Evolutionary conservation across 2,113 vertebrate genomes (phyloP).

Genomic region (Crotalus tigris): DNA sequence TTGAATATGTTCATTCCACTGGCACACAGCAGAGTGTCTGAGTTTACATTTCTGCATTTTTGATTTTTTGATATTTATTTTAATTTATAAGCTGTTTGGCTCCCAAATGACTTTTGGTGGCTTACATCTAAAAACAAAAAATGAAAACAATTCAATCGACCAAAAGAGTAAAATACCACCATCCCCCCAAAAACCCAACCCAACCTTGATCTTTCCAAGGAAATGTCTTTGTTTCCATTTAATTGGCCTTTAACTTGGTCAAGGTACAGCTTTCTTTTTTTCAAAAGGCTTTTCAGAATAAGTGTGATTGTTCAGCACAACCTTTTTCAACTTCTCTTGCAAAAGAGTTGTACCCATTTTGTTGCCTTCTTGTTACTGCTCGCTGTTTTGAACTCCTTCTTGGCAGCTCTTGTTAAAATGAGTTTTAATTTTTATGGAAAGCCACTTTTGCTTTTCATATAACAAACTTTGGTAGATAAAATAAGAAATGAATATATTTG

Average conservation of each 20-base stretch:
- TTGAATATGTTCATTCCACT: neutral
- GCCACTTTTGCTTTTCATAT: neutral
- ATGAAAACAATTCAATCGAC: neutral
- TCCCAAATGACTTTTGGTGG: neutral
- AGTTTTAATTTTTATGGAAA: neutral
- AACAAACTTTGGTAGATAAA: neutral
- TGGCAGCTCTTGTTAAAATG: neutral
- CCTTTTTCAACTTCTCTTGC: neutral
- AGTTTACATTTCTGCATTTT: neutral
- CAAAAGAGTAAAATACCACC: neutral
- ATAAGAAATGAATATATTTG: neutral
- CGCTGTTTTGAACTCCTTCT: neutral
- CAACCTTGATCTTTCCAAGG: neutral
- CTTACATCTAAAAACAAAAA: neutral
- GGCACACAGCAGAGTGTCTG: neutral
- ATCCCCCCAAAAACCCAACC: neutral
- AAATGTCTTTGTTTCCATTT: neutral
- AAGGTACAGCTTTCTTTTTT: neutral
- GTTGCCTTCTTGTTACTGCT: neutral
- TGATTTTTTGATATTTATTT: neutral
- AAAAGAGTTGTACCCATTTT: neutral
- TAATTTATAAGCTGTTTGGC: neutral
- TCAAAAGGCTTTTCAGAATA: neutral
- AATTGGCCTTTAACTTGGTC: neutral
- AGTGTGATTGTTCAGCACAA: neutral